Evolutionary conservation across 1,140 invertebrate genomes (phyloP).

Genomic region (Batillaria attramentaria): DNA sequence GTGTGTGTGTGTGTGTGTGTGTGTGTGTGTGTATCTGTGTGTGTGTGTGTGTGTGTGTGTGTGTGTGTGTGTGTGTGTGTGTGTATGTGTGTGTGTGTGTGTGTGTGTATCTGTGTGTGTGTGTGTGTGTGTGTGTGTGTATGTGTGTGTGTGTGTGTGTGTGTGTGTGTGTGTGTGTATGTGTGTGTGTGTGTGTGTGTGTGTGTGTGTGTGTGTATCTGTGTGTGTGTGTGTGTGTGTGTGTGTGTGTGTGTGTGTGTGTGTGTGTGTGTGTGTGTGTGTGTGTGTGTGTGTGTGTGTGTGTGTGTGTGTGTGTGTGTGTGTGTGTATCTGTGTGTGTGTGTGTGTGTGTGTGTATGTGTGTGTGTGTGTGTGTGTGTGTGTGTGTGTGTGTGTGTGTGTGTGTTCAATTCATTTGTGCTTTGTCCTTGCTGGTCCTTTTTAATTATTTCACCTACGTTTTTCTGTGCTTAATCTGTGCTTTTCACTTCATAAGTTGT

Average conservation of each 20-base stretch:
- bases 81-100: constrained; percentile 43
- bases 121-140: constrained; percentile 40
- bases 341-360: neutral
- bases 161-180: constrained; percentile 38
- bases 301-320: constrained; percentile 17
- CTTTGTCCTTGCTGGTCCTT: too few relatives aligned
- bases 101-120: constrained; percentile 48
- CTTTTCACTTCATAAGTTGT: neutral
- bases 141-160: neutral
- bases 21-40: neutral
- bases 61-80: constrained; percentile 37
- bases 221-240: neutral
- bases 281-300: neutral
- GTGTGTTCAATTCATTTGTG: too few relatives aligned
- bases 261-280: neutral
- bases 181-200: neutral
- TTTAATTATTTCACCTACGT: too few relatives aligned
- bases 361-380: neutral
- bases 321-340: neutral
- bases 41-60: neutral
- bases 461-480: neutral
- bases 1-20: neutral
- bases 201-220: neutral
- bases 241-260: neutral
- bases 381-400: neutral